Base-by-base conservation (phyloP, 2,797 vertebrate genomes). In the Hapalemur alaotrensis region DNA sequence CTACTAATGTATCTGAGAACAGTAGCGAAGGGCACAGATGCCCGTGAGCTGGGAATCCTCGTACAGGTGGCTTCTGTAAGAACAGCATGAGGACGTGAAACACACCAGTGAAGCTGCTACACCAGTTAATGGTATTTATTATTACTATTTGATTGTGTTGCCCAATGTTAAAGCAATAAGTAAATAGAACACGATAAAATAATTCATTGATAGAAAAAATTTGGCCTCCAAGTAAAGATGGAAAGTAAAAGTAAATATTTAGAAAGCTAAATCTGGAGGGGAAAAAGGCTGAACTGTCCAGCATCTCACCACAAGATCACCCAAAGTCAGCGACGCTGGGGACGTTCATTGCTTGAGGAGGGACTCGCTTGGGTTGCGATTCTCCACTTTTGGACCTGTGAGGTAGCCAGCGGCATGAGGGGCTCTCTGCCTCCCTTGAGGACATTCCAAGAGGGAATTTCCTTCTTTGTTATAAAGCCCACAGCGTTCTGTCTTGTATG, bases 21-120 rank as follows among this genome's bases (percentile, higher is more conserved):
- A 4, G 38, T 0, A 38, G 41, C 32, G 18, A 35, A 48, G 85
- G 80, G 8, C 46, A 20, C 69, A 30, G 63, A 25, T 2, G 50
- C 14, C 15, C 3, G 0, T 0, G 13, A 17, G 9, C 46, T 3
- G 9, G 84, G 13, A 13, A 54, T 9, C 23, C 43, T 5, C 1
- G 4, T 1, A 38, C 9, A 3, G 1, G 12, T 11, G 7, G n/a
- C 25, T 41, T 80, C 61, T 57, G 7, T 9, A 32, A 43, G 50
- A 12, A 67, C 54, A 22, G 38, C 28, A 32, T 0, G 1, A 1
- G 54, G 61, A 41, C 18, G 14, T 2, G 41, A 65, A 59, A 48
- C 1, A 23, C 14, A 43, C 20, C 17, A 2, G 20, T 0, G 7
- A 61, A 18, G 41, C 6, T n/a, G 38, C 48, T 22, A 32, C 1